Conservation (phyloP, 2,797 vertebrate species). For the Arnoldichthys spilopterus region DNA sequence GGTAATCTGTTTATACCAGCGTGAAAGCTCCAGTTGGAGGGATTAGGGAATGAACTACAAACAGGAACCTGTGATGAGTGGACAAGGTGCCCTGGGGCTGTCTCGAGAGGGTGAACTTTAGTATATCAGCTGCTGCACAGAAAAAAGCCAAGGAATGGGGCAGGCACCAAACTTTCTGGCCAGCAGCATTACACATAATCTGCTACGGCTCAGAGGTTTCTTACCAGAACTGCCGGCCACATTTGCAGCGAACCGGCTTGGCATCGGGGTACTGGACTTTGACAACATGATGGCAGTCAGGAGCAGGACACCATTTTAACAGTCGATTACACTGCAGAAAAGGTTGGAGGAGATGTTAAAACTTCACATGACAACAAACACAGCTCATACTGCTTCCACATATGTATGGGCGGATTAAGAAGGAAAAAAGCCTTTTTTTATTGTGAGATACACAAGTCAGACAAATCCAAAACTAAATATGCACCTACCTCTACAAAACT, state of each 20-base stretch:
- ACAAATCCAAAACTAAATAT: constrained; percentile 5
- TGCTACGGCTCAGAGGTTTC: constrained; percentile 49
- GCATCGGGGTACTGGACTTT: constrained; percentile 99
- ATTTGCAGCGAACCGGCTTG: constrained; percentile 99
- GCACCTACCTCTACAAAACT: constrained; percentile 99
- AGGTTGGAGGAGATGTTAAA: constrained; percentile 11
- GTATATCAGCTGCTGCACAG: constrained; percentile 32
- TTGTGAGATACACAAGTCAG: neutral
- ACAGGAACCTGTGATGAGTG: constrained; percentile 25
- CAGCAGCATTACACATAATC: constrained; percentile 12
- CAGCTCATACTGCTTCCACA: neutral
- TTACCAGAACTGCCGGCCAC: constrained; percentile 99
- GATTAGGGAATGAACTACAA: constrained; percentile 38
- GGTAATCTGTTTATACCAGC: constrained; percentile 45
- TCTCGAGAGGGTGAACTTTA: constrained; percentile 19
- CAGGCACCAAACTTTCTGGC: constrained; percentile 14
- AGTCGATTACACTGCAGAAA: constrained; percentile 93
- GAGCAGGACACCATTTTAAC: constrained; percentile 99
- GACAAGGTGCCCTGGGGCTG: constrained; percentile 16
- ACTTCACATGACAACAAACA: neutral
- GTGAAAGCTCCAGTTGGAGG: constrained; percentile 35
- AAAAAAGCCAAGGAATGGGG: neutral
- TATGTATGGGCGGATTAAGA: too few species aligned
- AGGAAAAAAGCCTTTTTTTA: too few species aligned
- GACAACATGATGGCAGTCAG: constrained; percentile 98